Base-by-base conservation (phyloP, 2,113 vertebrate species). In the Verasper variegatus region DNA sequence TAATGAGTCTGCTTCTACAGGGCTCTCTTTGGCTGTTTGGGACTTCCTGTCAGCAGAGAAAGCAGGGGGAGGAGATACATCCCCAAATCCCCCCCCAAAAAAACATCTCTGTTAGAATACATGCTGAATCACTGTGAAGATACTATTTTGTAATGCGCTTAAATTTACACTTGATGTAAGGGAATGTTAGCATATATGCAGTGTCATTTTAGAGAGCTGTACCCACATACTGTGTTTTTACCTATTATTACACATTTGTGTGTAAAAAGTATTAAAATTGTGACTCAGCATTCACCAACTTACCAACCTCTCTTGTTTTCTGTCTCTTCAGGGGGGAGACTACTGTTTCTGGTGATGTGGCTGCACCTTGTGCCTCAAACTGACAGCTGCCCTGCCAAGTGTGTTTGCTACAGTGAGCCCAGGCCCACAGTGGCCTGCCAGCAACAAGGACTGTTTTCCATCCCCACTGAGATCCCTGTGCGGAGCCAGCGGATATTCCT, bases 401-500 rank as follows among this genome's bases (percentile, higher is more conserved):
- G 98, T 1, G 96, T 97, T 40, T 99, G 98, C 92, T 99, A 97
- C 95, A 96, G 93, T 35, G 97, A 99, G 72, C 98, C 98, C 69
- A 95, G 94, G 89, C 96, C 97, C 61, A 98, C 98, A 0, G 95
- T 97, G 73, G 97, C 97, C 80, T 99, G 98, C 92, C 98, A 98
- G 74, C 97, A 98, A 93, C 98, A 98, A 88, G 97, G 96, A 83
- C 95, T 99, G 81, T 95, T 92, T 72, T 93, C 94, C n/a, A 96
- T 99, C 79, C 98, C 98, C 26, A 66, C 92, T 0, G 96, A 96
- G 92, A 99, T 99, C 86, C 98, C 98, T 0, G 90, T 95, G 58
- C 93, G 96, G 83, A 99, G 96, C 92, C 97, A 99, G 90, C 94
- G 98, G 73, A 96, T 99, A 92, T 99, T 98, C 92, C 95, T 99